Evolutionary conservation across 1,140 invertebrate genomes (phyloP).

Genomic region (Melanaphis sacchari): DNA sequence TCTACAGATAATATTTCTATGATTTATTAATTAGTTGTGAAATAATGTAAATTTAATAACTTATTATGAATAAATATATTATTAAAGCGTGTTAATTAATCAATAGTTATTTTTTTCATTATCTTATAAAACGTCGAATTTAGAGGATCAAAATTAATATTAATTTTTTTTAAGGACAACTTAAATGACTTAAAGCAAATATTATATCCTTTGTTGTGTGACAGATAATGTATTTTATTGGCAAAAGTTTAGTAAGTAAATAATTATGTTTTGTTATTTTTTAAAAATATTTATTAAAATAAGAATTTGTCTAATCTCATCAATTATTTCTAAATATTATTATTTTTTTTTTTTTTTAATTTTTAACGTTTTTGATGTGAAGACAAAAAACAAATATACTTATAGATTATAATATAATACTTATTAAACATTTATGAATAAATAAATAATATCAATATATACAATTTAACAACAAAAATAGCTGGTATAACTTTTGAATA

Average conservation of each 20-base stretch:
- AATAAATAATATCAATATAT: neutral
- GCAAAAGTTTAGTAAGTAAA: neutral
- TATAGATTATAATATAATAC: conserved; percentile 17
- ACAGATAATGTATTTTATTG: neutral
- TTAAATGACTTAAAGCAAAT: neutral
- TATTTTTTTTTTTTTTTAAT: neutral
- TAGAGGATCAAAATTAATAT: conserved; percentile 16
- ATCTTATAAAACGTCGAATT: neutral
- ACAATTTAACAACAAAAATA: neutral
- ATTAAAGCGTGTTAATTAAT: conserved; percentile 39
- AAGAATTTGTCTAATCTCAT: conserved; percentile 5
- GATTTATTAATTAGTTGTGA: conserved; percentile 38
- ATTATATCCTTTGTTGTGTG: neutral
- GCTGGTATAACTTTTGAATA: too few species aligned
- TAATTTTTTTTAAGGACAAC: neutral
- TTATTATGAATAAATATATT: conserved; percentile 53
- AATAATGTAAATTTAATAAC: conserved; percentile 57
- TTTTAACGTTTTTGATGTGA: neutral
- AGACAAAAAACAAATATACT: neutral
- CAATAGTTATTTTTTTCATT: conserved; percentile 26
- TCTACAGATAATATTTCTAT: conserved; percentile 15
- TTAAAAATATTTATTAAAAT: conserved; percentile 14
- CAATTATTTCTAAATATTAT: neutral
- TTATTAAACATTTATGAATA: neutral
- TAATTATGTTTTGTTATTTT: conserved; percentile 12